Percentiles rank a stretch among this genome's conserved stretches.
Evolutionary conservation across 64 coral and sea anemone species (phyloP).

Genomic region (Platygyra sinensis): DNA sequence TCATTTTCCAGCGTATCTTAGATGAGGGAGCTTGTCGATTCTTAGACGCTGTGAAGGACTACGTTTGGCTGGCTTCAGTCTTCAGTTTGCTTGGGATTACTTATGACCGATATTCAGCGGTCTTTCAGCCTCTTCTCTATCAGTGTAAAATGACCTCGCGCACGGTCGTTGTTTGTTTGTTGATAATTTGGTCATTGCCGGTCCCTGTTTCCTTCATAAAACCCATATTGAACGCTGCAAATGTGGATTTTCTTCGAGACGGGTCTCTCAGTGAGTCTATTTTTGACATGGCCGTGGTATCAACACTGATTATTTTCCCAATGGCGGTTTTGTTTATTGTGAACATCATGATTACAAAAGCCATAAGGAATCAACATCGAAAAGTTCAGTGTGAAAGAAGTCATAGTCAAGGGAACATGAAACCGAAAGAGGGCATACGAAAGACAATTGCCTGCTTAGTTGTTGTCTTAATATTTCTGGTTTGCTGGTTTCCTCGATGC

Average conservation of each 20-base stretch:
- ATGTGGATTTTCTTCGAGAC: neutral
- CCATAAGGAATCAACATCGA: conserved; percentile 42
- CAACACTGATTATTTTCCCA: neutral
- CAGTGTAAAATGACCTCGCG: conserved; percentile 30
- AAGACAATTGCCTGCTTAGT: conserved; percentile 33
- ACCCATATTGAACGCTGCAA: neutral
- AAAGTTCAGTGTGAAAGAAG: neutral
- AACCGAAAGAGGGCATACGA: neutral
- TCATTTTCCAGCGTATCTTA: neutral
- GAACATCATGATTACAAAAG: conserved; percentile 44
- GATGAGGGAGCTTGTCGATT: conserved; percentile 45
- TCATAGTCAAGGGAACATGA: neutral
- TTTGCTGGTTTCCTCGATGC: conserved; percentile 35
- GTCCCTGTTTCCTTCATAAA: conserved; percentile 30
- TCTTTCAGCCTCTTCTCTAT: conserved; percentile 67
- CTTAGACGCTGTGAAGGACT: conserved; percentile 55
- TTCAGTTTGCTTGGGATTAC: conserved; percentile 58
- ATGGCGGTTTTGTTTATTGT: neutral
- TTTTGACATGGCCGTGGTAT: conserved; percentile 1
- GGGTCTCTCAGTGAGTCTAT: conserved; percentile 7
- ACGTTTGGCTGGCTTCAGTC: conserved; percentile 46
- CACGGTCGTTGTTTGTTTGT: conserved; percentile 38
- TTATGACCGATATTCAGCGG: conserved; percentile 71
- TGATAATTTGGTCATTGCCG: conserved; percentile 41
- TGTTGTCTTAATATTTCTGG: conserved; percentile 20